Conservation (phyloP, 1,140 invertebrate genomes). For the Drosophila pallidifrons region DNA sequence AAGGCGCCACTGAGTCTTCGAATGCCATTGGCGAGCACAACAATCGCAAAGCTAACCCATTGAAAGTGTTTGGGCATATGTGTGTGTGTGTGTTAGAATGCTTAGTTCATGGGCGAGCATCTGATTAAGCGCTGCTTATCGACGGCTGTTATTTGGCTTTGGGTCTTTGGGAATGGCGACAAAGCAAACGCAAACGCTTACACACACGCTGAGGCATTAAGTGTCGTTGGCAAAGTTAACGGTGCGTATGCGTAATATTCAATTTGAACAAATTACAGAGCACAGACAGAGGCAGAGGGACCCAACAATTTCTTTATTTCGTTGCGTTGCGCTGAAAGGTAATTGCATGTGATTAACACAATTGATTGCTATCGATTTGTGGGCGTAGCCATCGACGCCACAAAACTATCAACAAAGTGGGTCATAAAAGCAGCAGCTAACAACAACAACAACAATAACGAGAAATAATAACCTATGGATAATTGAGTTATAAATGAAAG, state of each 20-base stretch:
- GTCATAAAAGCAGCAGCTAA: conserved; percentile 12
- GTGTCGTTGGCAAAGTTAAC: conserved; percentile 51
- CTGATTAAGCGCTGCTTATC: conserved; percentile 66
- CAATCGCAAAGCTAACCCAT: conserved; percentile 39
- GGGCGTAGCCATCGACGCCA: conserved; percentile 1
- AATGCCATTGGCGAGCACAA: conserved; percentile 61
- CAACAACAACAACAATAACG: conserved; percentile 10
- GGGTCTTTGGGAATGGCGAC: conserved; percentile 3
- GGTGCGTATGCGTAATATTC: conserved; percentile 76
- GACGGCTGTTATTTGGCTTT: conserved; percentile 40
- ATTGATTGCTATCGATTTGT: conserved; percentile 68
- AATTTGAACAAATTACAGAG: conserved; percentile 70
- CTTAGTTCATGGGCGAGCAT: conserved; percentile 22
- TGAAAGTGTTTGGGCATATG: conserved; percentile 48
- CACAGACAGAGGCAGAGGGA: not conserved
- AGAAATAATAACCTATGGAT: conserved; percentile 22
- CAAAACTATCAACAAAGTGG: conserved; percentile 34
- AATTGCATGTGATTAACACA: conserved; percentile 55
- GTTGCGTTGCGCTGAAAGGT: conserved; percentile 32
- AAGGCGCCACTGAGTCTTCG: conserved; percentile 48
- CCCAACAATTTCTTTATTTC: conserved; percentile 8
- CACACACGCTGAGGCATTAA: conserved; percentile 49
- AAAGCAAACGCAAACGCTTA: not conserved
- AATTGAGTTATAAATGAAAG: conserved; percentile 46
- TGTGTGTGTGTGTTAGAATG: conserved; percentile 6